Percentiles rank a stretch among this genome's conserved stretches.
phyloP scores from a whole-genome alignment of 2,888 invertebrate species.

The Cyclophora punctaria region DNA sequence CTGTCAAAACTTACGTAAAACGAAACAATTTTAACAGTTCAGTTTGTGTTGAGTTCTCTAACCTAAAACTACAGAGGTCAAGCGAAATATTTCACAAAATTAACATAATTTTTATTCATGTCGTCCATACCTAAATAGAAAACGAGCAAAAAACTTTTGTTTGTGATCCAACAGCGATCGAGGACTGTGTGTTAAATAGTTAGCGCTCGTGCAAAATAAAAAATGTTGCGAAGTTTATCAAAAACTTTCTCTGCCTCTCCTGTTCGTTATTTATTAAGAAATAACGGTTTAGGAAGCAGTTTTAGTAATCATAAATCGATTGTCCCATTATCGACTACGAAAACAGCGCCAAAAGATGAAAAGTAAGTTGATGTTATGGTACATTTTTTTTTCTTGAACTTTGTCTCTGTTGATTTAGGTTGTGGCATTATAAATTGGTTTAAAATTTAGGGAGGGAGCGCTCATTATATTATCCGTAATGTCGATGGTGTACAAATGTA shows the following conservation, averaged over 20 bases:
- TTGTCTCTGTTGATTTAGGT: too few relatives aligned
- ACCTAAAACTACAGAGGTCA: too few relatives aligned
- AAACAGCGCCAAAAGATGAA: conserved; percentile 48
- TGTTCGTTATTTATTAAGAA: conserved; percentile 38
- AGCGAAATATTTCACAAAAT: neutral
- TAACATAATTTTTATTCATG: conserved; percentile 1
- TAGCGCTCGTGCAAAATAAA: conserved; percentile 1
- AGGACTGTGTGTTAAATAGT: neutral
- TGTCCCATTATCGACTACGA: conserved; percentile 48
- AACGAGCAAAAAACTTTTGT: neutral
- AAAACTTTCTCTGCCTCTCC: conserved; percentile 44
- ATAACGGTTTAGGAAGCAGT: conserved; percentile 36
- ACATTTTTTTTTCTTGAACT: conserved; percentile 15
- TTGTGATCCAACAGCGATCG: too few relatives aligned
- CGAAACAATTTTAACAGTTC: too few relatives aligned
- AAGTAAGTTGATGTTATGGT: conserved; percentile 42
- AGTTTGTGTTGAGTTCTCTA: too few relatives aligned
- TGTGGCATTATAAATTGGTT: too few relatives aligned
- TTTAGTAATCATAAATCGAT: conserved; percentile 42
- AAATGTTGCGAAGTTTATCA: conserved; percentile 49
- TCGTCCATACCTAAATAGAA: conserved; percentile 7
- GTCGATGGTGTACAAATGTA: too few relatives aligned
- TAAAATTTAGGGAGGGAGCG: too few relatives aligned
- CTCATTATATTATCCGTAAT: too few relatives aligned
- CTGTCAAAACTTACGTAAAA: too few relatives aligned